Evolutionary conservation across 2,888 invertebrate species (phyloP), one percentile per base, ranked within the genome.

Genomic region (Corbicula japonica): DNA sequence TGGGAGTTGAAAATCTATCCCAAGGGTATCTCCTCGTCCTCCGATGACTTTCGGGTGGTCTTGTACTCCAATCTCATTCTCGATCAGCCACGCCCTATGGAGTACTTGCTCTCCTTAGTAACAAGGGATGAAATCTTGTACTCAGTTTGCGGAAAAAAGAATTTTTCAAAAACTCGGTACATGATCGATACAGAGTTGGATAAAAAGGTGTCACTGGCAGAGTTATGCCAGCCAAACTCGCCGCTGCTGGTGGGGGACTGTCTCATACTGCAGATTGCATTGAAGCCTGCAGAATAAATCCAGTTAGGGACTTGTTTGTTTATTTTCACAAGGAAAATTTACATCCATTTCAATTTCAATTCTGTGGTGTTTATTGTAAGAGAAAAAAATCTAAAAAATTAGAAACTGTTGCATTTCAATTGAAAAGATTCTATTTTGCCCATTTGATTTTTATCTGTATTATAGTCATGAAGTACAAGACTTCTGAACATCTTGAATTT

Each of bases 1-100:
- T 94, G 94, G 94, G 93, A 93, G 73, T 86, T 94, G 52, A 93
- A 93, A 72, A 88, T 92, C 15, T 90, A 92, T 68, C 93, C 92
- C 0, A 92, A 92, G 76, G 93, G 93, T 18, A 91, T 89, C 66
- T 88, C 89, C 2, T 80, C 87, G 21, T 88, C 88, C 26, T 83
- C 86, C 12, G 92, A 92, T 26, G 92, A 93, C 58, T 90, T 92
- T 76, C 86, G 92, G 18, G 88, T 90, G 41, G 85, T 91, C 28
- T 86, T 93, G 44, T 89, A 91, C 83, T 91, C 92, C 21, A 92
- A 92, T 80, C 83, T 92, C 15, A 90, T 92, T 50, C 87, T 93
- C 15, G 93, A 93, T 76, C 93, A 93, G 76, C 92, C 92, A 0
- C 80, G 93, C 30, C 91, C 93, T 4, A 90, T 93, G 41, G 93